Base-by-base conservation (phyloP, 2,797 vertebrate species). In the Pipistrellus nathusii region DNA sequence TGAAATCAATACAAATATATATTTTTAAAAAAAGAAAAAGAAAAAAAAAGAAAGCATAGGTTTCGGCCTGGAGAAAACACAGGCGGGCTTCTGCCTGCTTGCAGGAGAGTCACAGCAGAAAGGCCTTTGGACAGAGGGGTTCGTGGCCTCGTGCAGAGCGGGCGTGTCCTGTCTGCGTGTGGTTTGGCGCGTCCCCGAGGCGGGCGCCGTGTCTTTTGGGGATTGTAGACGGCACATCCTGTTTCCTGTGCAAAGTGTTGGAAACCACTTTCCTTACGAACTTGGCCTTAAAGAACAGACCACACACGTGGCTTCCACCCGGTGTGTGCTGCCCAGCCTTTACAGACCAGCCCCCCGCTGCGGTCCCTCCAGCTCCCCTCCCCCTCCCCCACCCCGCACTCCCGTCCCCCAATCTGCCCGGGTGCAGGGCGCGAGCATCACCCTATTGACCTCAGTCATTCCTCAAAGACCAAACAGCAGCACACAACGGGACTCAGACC, bases 351-450 rank as follows among this genome's bases (percentile, higher is more conserved):
- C 32, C 59, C 38, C 25, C 41, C 27, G n/a, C 68, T 30, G 4
- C 38, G 3, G 2, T 10, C 21, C 55, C 44, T 17, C 3, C 2
- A 1, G 4, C 4, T 2, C 1, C 11, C 21, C 2, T 5, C 10
- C 25, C 5, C 4, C 11, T 1, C 6, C 38, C 38, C 38, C 38
- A 38, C 4, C 38, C 5, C 57, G n/a, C 2, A 25, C 10, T 1
- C 51, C 51, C 48, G 15, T 1, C 51, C 51, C 48, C 48, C 53
- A 3, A 0, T 41, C 38, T 4, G 38, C 38, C 38, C 38, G 5
- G 71, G 68, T 13, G 9, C 21, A 12, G 2, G 30, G 2, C 9
- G 10, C 11, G 6, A 25, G 2, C 41, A 5, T 38, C 51, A 48
- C 7, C 21, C 12, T 72, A 4, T 15, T 69, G 30, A 8, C 38